Evolutionary conservation across 2,113 vertebrate genomes (phyloP).

Genomic region (Plestiodon gilberti): DNA sequence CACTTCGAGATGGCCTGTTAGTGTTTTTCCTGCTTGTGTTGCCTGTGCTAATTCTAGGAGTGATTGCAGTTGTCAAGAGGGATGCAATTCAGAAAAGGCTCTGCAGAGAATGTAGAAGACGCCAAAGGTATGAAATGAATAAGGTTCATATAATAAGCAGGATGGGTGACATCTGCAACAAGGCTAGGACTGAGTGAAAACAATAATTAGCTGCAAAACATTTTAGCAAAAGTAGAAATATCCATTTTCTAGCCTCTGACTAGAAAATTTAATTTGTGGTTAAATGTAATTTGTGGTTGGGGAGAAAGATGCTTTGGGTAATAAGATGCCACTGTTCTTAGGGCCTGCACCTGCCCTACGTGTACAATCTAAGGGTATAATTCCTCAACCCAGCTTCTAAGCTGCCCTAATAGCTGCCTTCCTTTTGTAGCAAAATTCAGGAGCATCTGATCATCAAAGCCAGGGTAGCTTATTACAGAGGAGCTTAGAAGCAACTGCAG

Average conservation of each 20-base stretch:
- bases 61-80: conserved; percentile 62
- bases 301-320: no score
- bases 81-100: conserved; percentile 61
- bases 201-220: neutral
- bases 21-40: conserved; percentile 88
- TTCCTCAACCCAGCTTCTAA: no score
- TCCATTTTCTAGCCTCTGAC: neutral
- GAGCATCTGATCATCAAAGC: no score
- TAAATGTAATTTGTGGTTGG: no score
- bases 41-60: conserved; percentile 62
- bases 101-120: conserved; percentile 57
- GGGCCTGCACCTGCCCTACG: no score
- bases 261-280: no score
- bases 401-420: no score
- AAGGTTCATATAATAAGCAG: neutral
- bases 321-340: no score
- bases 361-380: no score
- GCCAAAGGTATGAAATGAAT: conserved; percentile 47
- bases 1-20: conserved; percentile 85
- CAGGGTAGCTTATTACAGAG: no score
- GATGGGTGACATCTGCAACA: neutral
- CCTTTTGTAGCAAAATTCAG: no score
- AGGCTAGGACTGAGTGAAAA: neutral
- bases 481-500: no score
- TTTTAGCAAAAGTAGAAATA: neutral